phyloP scores from a whole-genome alignment of 2,888 invertebrate genomes.

The Phasia obesa region DNA sequence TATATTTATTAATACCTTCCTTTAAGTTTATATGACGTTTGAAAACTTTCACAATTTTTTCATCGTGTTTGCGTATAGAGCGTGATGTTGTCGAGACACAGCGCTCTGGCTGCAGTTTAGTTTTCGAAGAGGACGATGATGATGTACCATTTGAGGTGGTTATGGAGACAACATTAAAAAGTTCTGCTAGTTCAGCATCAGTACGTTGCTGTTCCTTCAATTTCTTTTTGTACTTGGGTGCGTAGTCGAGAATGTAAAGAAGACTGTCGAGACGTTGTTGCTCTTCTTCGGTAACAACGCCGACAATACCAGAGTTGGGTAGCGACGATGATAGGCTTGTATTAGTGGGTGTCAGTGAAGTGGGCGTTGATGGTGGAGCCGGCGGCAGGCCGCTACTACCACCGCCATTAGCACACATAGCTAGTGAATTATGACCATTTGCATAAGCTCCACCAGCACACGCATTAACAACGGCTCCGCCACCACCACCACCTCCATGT shows the following conservation, averaged over 20 bases:
- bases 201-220: conserved; percentile 78
- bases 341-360: conserved; percentile 77
- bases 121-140: conserved; percentile 61
- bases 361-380: conserved; percentile 80
- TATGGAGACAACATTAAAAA: conserved; percentile 79
- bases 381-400: conserved; percentile 74
- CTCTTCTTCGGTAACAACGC: conserved; percentile 60
- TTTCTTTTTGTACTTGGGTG: conserved; percentile 75
- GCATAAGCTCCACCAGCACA: not conserved
- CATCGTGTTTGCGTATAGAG: conserved; percentile 76
- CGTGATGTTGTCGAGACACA: conserved; percentile 78
- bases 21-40: conserved; percentile 79
- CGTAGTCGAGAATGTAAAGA: conserved; percentile 74
- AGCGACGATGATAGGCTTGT: conserved; percentile 72
- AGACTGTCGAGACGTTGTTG: conserved; percentile 72
- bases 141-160: conserved; percentile 71
- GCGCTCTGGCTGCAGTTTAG: conserved; percentile 74
- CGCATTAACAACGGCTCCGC: conserved; percentile 48
- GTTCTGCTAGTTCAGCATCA: conserved; percentile 78
- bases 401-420: conserved; percentile 38
- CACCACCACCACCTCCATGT: conserved; percentile 71
- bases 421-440: conserved; percentile 21
- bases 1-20: conserved; percentile 69
- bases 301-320: conserved; percentile 59
- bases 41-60: conserved; percentile 76